These are phyloP conservation scores for Sinocyclocheilus maitianheensis DNA, from an alignment of 2,113 vertebrate species.

Conservation along the genomic window DNA sequence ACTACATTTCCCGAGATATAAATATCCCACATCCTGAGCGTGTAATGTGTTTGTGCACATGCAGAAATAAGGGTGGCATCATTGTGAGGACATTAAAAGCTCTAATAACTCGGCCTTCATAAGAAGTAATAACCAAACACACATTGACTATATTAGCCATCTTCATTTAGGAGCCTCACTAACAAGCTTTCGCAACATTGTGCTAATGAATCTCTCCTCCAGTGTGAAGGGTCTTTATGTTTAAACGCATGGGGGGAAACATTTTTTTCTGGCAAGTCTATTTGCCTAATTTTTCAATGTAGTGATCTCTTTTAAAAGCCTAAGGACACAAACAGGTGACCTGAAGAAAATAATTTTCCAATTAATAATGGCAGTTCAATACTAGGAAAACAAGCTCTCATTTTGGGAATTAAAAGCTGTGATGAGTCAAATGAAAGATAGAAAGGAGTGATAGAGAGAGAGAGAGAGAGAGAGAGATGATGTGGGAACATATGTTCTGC, in stretches of 20 bases:
- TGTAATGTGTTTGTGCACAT: conserved; percentile 32
- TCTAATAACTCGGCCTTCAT: conserved; percentile 33
- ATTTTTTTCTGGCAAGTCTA: conserved; percentile 27
- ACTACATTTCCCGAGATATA: conserved; percentile 36
- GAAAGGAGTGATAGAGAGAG: conserved; percentile 27
- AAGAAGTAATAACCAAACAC: conserved; percentile 49
- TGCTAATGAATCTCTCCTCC: conserved; percentile 33
- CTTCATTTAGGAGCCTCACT: conserved; percentile 45
- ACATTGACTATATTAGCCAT: conserved; percentile 45
- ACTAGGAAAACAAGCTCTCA: conserved; percentile 26
- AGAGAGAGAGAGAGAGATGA: conserved; percentile 46
- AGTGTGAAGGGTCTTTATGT: conserved; percentile 32
- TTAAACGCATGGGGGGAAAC: conserved; percentile 16
- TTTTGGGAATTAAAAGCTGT: conserved; percentile 15
- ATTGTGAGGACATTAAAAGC: conserved; percentile 54
- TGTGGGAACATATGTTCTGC: conserved; percentile 60
- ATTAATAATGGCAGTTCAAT: conserved; percentile 27
- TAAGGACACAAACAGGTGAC: conserved; percentile 12
- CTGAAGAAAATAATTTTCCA: conserved; percentile 30
- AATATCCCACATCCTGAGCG: conserved; percentile 33
- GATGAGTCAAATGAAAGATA: conserved; percentile 38
- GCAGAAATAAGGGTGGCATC: conserved; percentile 38
- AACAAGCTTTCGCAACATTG: conserved; percentile 26
- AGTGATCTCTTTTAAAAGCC: neutral
- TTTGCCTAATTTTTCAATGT: conserved; percentile 29